Conservation (phyloP, 2,113 vertebrate species). For the Aegithalos caudatus region DNA sequence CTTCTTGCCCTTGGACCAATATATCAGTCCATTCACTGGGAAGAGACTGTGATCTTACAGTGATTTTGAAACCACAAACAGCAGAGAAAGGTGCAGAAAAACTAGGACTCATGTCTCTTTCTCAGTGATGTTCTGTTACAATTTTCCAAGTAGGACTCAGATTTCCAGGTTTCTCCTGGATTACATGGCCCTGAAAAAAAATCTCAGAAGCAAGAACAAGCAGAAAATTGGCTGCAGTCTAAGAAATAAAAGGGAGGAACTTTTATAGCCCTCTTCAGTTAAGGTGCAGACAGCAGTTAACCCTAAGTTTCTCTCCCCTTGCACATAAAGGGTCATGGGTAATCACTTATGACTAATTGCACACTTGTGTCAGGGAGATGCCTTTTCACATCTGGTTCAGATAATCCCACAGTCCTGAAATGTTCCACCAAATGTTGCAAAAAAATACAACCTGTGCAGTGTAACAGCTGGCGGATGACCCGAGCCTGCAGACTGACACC, state of each 20-base stretch:
- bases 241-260: neutral
- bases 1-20: neutral
- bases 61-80: neutral
- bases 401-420: slow-evolving; percentile 71
- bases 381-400: slow-evolving; percentile 78
- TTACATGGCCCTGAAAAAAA: neutral
- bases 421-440: slow-evolving; percentile 77
- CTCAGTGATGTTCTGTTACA: neutral
- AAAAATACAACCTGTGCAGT: slow-evolving; percentile 69
- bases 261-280: slow-evolving; percentile 23
- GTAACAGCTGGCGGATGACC: slow-evolving; percentile 70
- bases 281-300: slow-evolving; percentile 52
- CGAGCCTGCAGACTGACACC: slow-evolving; percentile 45
- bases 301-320: slow-evolving; percentile 16
- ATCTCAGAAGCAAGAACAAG: neutral
- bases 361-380: slow-evolving; percentile 67
- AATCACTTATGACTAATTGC: slow-evolving; percentile 74
- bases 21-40: neutral
- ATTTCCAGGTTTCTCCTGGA: neutral
- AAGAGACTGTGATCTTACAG: neutral
- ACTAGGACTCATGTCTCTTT: neutral
- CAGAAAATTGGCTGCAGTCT: neutral
- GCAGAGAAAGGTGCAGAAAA: neutral
- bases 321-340: slow-evolving; percentile 53
- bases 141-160: neutral